Conservation (phyloP, 2,113 vertebrate species). For the Trachemys scripta region DNA sequence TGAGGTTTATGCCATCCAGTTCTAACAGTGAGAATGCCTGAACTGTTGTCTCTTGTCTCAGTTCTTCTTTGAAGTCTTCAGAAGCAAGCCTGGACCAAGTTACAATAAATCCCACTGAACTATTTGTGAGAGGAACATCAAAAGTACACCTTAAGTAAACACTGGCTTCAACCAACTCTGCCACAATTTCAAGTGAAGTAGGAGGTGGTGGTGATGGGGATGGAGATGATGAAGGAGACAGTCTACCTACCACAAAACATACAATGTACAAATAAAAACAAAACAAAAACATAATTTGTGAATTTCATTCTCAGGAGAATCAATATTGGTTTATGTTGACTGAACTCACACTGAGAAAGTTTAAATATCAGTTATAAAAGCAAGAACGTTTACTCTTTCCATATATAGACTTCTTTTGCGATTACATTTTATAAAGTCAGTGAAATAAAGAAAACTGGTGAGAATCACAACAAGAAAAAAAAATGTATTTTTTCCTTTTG, state of each 20-base stretch:
- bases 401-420: not conserved
- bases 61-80: slow-evolving; percentile 86
- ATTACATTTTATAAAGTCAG: not conserved
- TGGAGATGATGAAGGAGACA: not conserved
- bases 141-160: slow-evolving; percentile 88
- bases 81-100: slow-evolving; percentile 88
- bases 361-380: not conserved
- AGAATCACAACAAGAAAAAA: not conserved
- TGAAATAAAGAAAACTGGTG: not conserved
- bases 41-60: slow-evolving; percentile 87
- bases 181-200: slow-evolving; percentile 75
- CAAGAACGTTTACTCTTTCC: not conserved
- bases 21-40: slow-evolving; percentile 85
- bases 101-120: slow-evolving; percentile 84
- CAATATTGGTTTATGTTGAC: not conserved
- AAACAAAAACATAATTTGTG: slow-evolving; percentile 10
- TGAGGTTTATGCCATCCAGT: slow-evolving; percentile 90
- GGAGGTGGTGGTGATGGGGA: slow-evolving; percentile 71
- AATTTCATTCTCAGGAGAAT: not conserved
- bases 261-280: not conserved
- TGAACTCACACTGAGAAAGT: not conserved
- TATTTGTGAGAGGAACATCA: slow-evolving; percentile 72
- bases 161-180: slow-evolving; percentile 76
- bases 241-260: slow-evolving; percentile 49
- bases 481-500: not conserved